Percentiles rank a stretch among this genome's conserved stretches.
These are phyloP conservation scores for Campoletis sonorensis DNA, from an alignment of 1,140 invertebrate species.

Conservation along the genomic window DNA sequence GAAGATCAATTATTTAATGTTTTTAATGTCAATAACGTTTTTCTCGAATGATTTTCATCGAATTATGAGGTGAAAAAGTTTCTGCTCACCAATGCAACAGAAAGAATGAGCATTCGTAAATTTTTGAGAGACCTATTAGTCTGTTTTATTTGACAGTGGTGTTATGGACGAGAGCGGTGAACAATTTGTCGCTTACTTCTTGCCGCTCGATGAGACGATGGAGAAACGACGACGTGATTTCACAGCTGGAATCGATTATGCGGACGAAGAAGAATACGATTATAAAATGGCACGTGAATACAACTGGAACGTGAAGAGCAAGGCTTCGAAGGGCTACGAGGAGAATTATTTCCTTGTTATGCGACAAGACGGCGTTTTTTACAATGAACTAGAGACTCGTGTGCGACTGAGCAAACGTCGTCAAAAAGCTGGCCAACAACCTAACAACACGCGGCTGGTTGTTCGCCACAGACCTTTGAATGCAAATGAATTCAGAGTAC, in stretches of 20 bases:
- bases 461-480: slow-evolving; percentile 94
- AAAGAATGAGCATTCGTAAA: neutral
- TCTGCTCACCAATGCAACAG: too few species aligned
- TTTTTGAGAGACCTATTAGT: slow-evolving; percentile 10
- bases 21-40: too few species aligned
- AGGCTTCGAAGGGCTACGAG: slow-evolving; percentile 97
- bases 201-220: slow-evolving; percentile 95
- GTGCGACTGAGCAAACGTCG: slow-evolving; percentile 94
- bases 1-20: too few species aligned
- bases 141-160: slow-evolving; percentile 82
- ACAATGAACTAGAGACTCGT: slow-evolving; percentile 97
- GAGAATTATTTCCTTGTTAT: slow-evolving; percentile 99
- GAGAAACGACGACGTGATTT: slow-evolving; percentile 91
- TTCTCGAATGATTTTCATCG: too few species aligned
- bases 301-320: slow-evolving; percentile 99
- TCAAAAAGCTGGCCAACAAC: slow-evolving; percentile 84
- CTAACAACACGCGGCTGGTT: slow-evolving; percentile 89
- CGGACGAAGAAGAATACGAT: slow-evolving; percentile 94
- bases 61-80: too few species aligned
- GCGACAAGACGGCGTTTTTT: slow-evolving; percentile 92
- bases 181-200: slow-evolving; percentile 99
- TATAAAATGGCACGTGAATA: slow-evolving; percentile 97
- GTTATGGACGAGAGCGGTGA: slow-evolving; percentile 99
- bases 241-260: slow-evolving; percentile 87
- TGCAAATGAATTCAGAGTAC: slow-evolving; percentile 90